These are phyloP conservation scores for Collichthys lucidus DNA, from an alignment of 2,113 vertebrate species.

Conservation along the genomic window DNA sequence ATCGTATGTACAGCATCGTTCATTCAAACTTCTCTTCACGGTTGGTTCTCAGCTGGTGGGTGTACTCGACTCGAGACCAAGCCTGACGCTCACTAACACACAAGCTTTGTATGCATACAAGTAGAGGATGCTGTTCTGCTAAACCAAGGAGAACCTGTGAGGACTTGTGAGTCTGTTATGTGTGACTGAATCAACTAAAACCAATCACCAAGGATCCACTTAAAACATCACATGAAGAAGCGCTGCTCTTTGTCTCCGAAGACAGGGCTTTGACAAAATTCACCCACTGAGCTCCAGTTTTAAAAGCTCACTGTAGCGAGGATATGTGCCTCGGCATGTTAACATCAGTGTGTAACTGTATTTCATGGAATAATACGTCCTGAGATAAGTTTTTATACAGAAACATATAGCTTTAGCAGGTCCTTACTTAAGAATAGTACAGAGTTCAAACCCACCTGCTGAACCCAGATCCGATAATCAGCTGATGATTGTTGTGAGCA, in stretches of 20 bases:
- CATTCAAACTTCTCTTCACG: conserved; percentile 25
- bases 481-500: not conserved
- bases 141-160: not conserved
- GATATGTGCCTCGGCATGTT: not conserved
- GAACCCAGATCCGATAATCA: not conserved
- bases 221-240: conserved; percentile 3
- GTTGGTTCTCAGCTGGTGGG: conserved; percentile 21
- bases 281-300: not conserved
- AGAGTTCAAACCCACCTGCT: not conserved
- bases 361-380: no score
- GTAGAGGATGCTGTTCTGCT: conserved; percentile 7
- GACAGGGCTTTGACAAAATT: not conserved
- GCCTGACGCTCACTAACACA: conserved; percentile 8
- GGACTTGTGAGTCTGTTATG: not conserved
- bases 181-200: conserved; percentile 3
- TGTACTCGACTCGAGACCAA: conserved; percentile 22
- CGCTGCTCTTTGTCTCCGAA: not conserved
- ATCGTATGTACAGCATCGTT: conserved; percentile 22
- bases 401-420: not conserved
- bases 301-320: not conserved
- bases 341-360: not conserved
- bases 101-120: conserved; percentile 2
- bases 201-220: conserved; percentile 5
- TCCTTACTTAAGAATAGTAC: not conserved
- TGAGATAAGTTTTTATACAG: not conserved